Evolutionary conservation across 1,140 invertebrate species (phyloP), one percentile per base, ranked within the genome.

Genomic region (Drosophila punjabiensis): DNA sequence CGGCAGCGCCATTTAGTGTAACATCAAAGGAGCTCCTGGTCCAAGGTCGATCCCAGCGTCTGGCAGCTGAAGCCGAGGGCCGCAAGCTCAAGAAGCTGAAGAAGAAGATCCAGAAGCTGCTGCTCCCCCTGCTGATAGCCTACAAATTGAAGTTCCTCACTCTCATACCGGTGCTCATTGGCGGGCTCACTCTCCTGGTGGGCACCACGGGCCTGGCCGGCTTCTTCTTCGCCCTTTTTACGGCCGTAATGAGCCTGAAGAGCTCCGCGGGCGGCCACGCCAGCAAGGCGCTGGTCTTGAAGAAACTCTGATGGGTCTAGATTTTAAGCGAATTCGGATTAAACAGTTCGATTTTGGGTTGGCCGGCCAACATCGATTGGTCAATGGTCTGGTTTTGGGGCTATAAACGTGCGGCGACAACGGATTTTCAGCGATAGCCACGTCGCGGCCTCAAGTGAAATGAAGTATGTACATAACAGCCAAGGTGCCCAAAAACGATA

Each of bases 161-260:
- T 4, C 91, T 97, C 43, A 95, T 97, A 20, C 97, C 97, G 4
- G 94, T 96, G 0, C 92, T 97, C 79, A 94, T 97, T 76, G 96
- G 96, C 24, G 96, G 96, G 13, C 89, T 97, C 30, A 94, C 96
- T 2, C 93, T 97, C 10, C 92, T 97, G 24, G 95, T 96, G 2
- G 96, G 96, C 53, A 96, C 96, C 3, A 97, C 96, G 7, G 95
- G 96, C 9, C 93, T 97, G 39, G 97, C 96, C 16, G 97, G 97
- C 69, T 97, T 97, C 93, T 97, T 97, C 94, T 97, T 97, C 92
- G 96, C 97, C 3, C 93, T 97, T 3, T 97, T 97, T 82, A 96
- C 94, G 67, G 95, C 95, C 11, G 94, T 94, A 20, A 95, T 95
- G 94, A 95, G 94, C 69, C 80, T 95, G 48, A 94, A 95, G 70